Percentiles rank a stretch among this genome's conserved stretches.
Conservation (phyloP, 2,113 vertebrate species). For the Ahaetulla prasina region DNA sequence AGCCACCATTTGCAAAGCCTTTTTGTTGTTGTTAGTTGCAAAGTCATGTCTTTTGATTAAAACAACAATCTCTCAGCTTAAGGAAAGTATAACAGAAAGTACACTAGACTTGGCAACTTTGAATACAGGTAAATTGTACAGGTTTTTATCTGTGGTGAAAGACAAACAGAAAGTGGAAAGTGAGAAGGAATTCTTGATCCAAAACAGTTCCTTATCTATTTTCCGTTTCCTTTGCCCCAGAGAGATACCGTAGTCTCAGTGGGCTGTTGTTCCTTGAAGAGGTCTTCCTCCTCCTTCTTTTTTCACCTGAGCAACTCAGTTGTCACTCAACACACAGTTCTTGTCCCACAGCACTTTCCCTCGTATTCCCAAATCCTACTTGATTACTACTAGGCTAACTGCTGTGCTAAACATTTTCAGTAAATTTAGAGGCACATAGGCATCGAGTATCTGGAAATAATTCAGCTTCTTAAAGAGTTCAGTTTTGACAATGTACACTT, state of each 20-base stretch:
- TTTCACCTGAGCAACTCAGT: background rate
- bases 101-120: conserved; percentile 1
- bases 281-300: conserved; percentile 18
- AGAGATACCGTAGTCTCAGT: conserved; percentile 66
- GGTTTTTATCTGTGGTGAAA: conserved; percentile 56
- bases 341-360: fast-evolving
- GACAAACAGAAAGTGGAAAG: conserved; percentile 62
- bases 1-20: background rate
- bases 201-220: conserved; percentile 65
- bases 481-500: background rate
- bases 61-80: background rate
- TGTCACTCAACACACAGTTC: background rate
- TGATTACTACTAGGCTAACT: background rate
- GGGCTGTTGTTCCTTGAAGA: conserved; percentile 63
- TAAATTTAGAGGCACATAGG: background rate
- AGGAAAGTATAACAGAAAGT: background rate
- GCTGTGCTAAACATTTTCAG: background rate
- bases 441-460: background rate
- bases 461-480: background rate
- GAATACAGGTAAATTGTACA: conserved; percentile 14
- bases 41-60: background rate
- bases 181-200: conserved; percentile 67
- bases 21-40: too few relatives aligned
- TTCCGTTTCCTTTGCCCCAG: conserved; percentile 60
- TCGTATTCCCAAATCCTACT: fast-evolving